Evolutionary conservation across 1,140 invertebrate species (phyloP).

Genomic region (Heliothis virescens): DNA sequence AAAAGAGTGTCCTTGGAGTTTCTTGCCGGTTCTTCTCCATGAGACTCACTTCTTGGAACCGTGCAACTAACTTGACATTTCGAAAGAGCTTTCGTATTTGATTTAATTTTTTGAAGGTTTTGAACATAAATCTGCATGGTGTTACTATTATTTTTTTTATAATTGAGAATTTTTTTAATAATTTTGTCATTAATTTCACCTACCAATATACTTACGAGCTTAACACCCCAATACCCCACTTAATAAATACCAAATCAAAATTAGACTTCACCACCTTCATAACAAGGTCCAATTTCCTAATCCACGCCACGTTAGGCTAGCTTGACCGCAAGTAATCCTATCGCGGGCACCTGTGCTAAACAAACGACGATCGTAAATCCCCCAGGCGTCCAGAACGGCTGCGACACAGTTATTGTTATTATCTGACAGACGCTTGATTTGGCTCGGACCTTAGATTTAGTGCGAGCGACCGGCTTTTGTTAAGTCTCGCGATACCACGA

Average conservation of each 20-base stretch:
- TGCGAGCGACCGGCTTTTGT: conserved; percentile 23
- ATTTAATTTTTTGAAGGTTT: no score
- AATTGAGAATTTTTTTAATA: no score
- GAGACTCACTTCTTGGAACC: no score
- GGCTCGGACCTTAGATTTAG: conserved; percentile 44
- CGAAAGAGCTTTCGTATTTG: no score
- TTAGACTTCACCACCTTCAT: neutral
- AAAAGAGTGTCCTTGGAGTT: no score
- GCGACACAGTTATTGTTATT: conserved; percentile 58
- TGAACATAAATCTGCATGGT: no score
- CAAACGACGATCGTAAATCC: conserved; percentile 60
- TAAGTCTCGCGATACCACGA: neutral
- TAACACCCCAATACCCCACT: no score
- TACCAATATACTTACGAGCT: neutral
- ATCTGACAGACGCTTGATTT: conserved; percentile 56
- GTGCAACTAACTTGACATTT: no score
- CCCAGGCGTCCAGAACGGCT: conserved; percentile 40
- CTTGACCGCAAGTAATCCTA: conserved; percentile 61
- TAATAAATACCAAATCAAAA: neutral
- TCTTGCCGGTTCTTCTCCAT: no score
- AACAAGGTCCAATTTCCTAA: neutral
- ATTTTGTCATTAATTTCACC: no score
- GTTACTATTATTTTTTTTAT: no score
- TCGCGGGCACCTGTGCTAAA: conserved; percentile 56
- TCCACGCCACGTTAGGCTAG: conserved; percentile 28